Conservation (phyloP, 1,140 invertebrate genomes). For the Drusus annulatus region DNA sequence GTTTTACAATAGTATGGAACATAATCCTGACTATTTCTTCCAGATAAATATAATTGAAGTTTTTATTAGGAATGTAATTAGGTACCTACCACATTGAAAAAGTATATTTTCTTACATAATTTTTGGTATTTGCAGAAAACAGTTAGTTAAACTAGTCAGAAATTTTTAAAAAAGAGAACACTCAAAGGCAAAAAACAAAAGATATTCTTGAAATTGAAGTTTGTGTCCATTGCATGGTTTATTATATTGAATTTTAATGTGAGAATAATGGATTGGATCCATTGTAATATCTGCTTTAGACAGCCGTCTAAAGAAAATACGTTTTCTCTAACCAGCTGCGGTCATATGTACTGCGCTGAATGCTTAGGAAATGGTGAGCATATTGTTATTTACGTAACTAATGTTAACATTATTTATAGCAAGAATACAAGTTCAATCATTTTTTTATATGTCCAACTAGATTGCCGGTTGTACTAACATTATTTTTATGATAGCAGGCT, state of each 20-base stretch:
- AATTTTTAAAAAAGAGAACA: no score
- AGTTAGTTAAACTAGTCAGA: no score
- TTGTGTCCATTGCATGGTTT: not conserved
- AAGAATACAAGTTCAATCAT: not conserved
- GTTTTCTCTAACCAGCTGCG: constrained; percentile 69
- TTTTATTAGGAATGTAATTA: no score
- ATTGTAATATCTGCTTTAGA: constrained; percentile 70
- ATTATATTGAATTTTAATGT: constrained; percentile 3
- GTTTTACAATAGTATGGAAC: no score
- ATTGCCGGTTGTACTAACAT: not conserved
- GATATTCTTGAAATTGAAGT: not conserved
- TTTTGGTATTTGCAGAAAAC: no score
- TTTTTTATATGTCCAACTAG: not conserved
- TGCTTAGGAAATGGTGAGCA: constrained; percentile 58
- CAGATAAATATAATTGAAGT: no score
- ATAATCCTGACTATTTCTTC: no score
- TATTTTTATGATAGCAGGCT: not conserved
- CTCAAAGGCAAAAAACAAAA: not conserved
- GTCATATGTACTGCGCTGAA: constrained; percentile 70
- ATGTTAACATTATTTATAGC: not conserved
- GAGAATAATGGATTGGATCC: constrained; percentile 69
- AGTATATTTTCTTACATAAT: no score
- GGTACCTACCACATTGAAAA: no score
- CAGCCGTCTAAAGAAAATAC: constrained; percentile 66
- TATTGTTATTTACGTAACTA: constrained; percentile 2